Base-by-base conservation (phyloP, 2,797 vertebrate genomes). In the Vireo griseus region DNA sequence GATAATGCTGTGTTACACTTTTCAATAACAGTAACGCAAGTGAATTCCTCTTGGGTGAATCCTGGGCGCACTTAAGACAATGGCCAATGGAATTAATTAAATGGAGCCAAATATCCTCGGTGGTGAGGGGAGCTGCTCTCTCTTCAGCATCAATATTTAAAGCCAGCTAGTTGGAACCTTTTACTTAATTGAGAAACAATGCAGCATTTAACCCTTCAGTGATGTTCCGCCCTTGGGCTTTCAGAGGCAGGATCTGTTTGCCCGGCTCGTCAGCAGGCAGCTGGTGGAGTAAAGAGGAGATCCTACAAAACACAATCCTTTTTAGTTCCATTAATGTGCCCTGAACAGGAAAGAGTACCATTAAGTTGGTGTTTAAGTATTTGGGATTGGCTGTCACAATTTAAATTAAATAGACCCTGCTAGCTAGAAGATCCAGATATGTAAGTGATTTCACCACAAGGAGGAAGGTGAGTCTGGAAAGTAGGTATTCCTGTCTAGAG, bases 1-100 rank as follows among this genome's bases (percentile, higher is more conserved):
- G 96, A 96, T 96, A 96, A 96, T 96, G 95, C 87, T 45, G 66
- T 83, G 95, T 93, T 96, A 95, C 91, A 95, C 92, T 97, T 95
- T 96, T 96, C 94, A 95, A 94, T 95, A 93, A 89, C 86, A 92
- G 88, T 17, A 95, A 88, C 3, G 1, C 88, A 62, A 93, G 89
- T 95, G 88, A 77, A 87, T 96, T 94, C 94, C 94, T 96, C 95
- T 74, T 83, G 94, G 92, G 94, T 96, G 93, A 95, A 95, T 94
- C 95, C 88, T 74, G 86, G 90, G 91, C 78, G 50, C 89, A 82
- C 77, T 96, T 94, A 94, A 92, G 91, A 95, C 94, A 97, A 96
- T 96, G 94, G 94, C 95, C 94, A 93, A 88, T 78, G 86, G 94
- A 96, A 94, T 95, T 95, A 96, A 95, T 95, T 96, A 95, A 96